A percentile compares a stretch with the other conserved stretches of the same genome.
These are phyloP conservation scores for Aphis craccivora DNA, from an alignment of 1,140 invertebrate species.

Conservation along the genomic window DNA sequence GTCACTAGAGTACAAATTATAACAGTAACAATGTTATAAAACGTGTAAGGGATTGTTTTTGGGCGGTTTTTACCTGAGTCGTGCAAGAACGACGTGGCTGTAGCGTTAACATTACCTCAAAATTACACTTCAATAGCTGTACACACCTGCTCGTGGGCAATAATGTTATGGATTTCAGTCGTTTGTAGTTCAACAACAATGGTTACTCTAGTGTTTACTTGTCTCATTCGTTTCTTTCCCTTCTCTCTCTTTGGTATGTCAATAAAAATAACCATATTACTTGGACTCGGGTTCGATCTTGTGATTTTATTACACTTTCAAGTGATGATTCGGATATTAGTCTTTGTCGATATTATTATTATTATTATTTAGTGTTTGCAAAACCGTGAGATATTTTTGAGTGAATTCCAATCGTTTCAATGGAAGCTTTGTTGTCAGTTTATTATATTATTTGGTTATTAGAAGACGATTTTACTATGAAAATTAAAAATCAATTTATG, in stretches of 20 bases:
- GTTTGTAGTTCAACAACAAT: neutral
- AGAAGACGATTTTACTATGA: neutral
- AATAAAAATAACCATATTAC: conserved; percentile 31
- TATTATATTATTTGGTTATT: neutral
- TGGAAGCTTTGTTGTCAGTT: neutral
- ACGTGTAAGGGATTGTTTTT: conserved; percentile 18
- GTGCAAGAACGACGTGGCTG: neutral
- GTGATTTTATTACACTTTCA: conserved; percentile 1
- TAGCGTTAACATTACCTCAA: conserved; percentile 8
- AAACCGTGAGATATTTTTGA: neutral
- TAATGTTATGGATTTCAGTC: conserved; percentile 24
- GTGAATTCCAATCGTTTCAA: neutral
- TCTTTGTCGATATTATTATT: neutral
- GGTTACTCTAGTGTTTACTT: neutral
- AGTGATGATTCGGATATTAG: neutral
- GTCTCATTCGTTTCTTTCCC: neutral
- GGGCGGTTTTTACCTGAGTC: conserved; percentile 4
- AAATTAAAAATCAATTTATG: neutral
- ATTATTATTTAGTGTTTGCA: neutral
- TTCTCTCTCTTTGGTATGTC: neutral
- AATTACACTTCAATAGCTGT: conserved; percentile 37
- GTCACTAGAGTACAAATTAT: neutral
- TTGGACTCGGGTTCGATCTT: neutral
- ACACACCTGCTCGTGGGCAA: neutral
- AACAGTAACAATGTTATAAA: neutral